Evolutionary conservation across 1,140 invertebrate genomes (phyloP).

Genomic region (Lineus longissimus): DNA sequence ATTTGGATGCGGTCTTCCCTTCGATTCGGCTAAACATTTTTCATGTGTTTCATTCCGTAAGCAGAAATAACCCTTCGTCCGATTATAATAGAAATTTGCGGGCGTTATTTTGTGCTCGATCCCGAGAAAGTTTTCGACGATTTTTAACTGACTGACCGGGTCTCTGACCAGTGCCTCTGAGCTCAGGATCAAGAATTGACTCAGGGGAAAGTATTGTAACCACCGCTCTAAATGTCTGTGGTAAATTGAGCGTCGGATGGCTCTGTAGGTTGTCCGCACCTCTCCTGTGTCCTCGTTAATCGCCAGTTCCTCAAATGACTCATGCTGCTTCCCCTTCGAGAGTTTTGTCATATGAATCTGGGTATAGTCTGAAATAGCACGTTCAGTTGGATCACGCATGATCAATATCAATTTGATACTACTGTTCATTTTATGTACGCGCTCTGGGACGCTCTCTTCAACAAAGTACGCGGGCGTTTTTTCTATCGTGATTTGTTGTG

Average conservation of each 20-base stretch:
- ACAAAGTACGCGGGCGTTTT: constrained; percentile 60
- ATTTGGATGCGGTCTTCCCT: constrained; percentile 83
- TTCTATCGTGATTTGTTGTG: constrained; percentile 55
- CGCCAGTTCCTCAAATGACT: constrained; percentile 41
- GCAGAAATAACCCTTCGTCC: constrained; percentile 55
- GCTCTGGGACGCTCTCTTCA: constrained; percentile 68
- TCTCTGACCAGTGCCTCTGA: constrained; percentile 43
- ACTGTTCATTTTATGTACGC: constrained; percentile 85
- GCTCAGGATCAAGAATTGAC: constrained; percentile 49
- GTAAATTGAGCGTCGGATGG: constrained; percentile 48
- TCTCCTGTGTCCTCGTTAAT: constrained; percentile 35
- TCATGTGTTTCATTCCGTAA: constrained; percentile 35
- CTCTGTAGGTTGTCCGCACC: constrained; percentile 40
- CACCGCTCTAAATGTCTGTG: constrained; percentile 47
- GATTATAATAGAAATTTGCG: constrained; percentile 50
- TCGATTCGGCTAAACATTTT: constrained; percentile 81
- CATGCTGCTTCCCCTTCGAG: constrained; percentile 36
- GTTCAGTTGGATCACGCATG: constrained; percentile 82
- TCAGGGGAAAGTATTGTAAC: constrained; percentile 38
- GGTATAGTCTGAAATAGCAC: constrained; percentile 90
- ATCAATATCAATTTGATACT: constrained; percentile 81
- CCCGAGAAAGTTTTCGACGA: constrained; percentile 45
- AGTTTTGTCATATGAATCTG: constrained; percentile 56
- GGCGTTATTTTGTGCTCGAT: constrained; percentile 35
- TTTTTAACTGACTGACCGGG: constrained; percentile 39